phyloP scores from a whole-genome alignment of 2,797 vertebrate species.

The Myotis myotis region DNA sequence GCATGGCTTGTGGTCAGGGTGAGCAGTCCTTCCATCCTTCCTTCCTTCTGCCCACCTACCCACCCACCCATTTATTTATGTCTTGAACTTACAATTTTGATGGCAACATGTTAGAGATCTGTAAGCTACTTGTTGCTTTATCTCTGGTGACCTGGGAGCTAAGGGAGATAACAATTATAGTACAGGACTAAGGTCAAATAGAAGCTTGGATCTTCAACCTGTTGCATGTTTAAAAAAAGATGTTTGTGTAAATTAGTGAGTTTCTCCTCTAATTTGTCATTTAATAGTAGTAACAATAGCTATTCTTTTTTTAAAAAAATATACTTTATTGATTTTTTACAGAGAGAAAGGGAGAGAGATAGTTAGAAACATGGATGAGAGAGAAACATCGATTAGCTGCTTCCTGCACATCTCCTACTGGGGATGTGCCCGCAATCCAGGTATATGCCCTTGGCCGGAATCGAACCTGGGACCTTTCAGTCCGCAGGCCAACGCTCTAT shows the following conservation, averaged over 20 bases:
- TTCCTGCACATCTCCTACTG: too few species aligned
- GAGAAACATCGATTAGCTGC: too few species aligned
- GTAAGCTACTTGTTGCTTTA: constrained; percentile 22
- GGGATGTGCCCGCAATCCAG: too few species aligned
- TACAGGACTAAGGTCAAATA: not conserved
- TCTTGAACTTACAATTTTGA: constrained; percentile 17
- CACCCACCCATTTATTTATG: not conserved
- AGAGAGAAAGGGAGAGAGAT: too few species aligned
- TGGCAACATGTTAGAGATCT: not conserved
- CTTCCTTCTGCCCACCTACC: not conserved
- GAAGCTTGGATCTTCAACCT: not conserved
- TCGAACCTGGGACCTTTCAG: too few species aligned
- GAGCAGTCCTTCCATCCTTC: not conserved
- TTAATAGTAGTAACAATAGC: not conserved
- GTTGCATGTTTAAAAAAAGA: not conserved
- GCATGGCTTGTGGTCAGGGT: not conserved
- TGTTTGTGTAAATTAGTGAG: not conserved
- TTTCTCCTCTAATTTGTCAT: not conserved
- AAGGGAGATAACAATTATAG: not conserved
- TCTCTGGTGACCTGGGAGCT: not conserved
- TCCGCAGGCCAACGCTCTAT: too few species aligned
- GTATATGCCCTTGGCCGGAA: too few species aligned
- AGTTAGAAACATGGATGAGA: too few species aligned
- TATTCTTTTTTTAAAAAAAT: not conserved
- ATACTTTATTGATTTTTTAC: too few species aligned